These are phyloP conservation scores for Gryllus bimaculatus DNA, from an alignment of 1,140 invertebrate genomes.

Conservation along the genomic window DNA sequence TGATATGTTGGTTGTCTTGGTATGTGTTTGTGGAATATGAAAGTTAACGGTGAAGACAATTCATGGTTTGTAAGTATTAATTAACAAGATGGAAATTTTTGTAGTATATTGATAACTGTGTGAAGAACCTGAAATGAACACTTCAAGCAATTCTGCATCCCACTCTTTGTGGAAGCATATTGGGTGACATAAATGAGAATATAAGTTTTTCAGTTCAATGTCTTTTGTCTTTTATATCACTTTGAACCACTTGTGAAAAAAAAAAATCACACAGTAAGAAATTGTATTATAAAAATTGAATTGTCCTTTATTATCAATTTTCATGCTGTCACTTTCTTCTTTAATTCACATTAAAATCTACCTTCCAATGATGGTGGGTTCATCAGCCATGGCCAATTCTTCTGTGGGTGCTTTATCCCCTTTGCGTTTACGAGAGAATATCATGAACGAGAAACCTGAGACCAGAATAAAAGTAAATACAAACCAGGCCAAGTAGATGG, in stretches of 20 bases:
- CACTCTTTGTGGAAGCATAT: not conserved
- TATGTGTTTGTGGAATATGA: too few species aligned
- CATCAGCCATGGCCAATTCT: conserved; percentile 70
- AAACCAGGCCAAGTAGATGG: conserved; percentile 69
- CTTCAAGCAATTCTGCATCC: too few species aligned
- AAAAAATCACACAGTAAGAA: not conserved
- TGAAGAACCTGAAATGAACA: too few species aligned
- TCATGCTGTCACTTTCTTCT: not conserved
- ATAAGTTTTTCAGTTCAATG: not conserved
- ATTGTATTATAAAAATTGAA: not conserved
- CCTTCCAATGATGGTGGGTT: conserved; percentile 72
- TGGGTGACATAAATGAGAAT: not conserved
- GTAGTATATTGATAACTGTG: too few species aligned
- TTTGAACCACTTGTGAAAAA: not conserved
- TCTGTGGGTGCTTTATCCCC: conserved; percentile 67
- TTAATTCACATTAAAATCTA: conserved; percentile 29
- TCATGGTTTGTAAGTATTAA: too few species aligned
- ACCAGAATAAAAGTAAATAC: conserved; percentile 62
- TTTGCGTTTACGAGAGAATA: conserved; percentile 65
- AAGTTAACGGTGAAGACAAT: too few species aligned
- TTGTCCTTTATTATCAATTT: not conserved
- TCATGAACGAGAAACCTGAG: conserved; percentile 60
- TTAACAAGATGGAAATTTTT: too few species aligned
- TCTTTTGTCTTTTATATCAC: not conserved
- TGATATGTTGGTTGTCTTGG: too few species aligned